A percentile compares a stretch with the other conserved stretches of the same genome.
These are phyloP conservation scores for Sitodiplosis mosellana DNA, from an alignment of 1,140 invertebrate genomes.

Conservation along the genomic window DNA sequence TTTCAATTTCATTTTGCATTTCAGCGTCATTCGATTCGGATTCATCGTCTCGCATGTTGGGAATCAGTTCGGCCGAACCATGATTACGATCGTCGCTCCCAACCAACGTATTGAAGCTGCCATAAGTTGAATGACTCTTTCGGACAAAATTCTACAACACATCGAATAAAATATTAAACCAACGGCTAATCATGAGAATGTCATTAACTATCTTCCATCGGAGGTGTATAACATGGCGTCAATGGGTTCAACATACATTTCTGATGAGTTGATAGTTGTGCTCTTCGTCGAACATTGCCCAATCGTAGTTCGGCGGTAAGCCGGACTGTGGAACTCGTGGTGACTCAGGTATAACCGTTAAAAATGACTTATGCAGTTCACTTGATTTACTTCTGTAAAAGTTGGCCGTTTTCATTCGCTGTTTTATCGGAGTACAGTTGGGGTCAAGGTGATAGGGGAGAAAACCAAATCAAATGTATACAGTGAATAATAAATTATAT, in stretches of 20 bases:
- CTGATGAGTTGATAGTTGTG: not conserved
- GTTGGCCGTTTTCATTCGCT: constrained; percentile 65
- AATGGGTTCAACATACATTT: not conserved
- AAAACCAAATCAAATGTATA: not conserved
- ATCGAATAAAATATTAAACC: too few species aligned
- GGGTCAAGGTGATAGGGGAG: not conserved
- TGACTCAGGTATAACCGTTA: constrained; percentile 57
- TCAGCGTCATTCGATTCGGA: constrained; percentile 16
- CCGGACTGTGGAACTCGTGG: constrained; percentile 48
- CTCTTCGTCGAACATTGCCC: constrained; percentile 31
- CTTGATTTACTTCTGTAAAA: constrained; percentile 56
- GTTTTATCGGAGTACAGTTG: too few species aligned
- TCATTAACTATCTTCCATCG: too few species aligned
- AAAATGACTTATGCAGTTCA: constrained; percentile 47
- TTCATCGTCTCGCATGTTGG: too few species aligned
- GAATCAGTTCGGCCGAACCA: too few species aligned
- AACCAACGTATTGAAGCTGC: constrained; percentile 11
- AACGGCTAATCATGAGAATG: too few species aligned
- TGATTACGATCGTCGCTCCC: too few species aligned
- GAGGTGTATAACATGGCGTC: too few species aligned
- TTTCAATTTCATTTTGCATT: constrained; percentile 27
- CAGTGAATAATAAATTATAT: not conserved
- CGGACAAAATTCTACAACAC: not conserved
- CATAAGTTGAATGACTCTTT: not conserved
- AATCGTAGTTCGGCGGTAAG: constrained; percentile 50